A percentile compares a stretch with the other conserved stretches of the same genome.
Evolutionary conservation across 1,140 invertebrate species (phyloP).

Genomic region (Drosophila micromelanica): DNA sequence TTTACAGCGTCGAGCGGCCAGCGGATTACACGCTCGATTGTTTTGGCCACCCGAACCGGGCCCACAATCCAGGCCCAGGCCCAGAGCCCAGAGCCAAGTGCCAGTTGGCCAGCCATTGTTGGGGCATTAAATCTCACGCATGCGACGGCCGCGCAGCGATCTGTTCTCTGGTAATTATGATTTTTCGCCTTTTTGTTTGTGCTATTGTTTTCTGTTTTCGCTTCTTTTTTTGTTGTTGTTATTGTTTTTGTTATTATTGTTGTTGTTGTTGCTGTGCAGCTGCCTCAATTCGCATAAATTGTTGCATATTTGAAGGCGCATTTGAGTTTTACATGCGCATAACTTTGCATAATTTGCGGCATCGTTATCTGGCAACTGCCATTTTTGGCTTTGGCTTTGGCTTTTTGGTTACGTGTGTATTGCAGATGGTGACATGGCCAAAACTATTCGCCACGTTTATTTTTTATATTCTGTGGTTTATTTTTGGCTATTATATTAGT

Average conservation of each 20-base stretch:
- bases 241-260: too few species aligned
- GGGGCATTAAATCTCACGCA: constrained; percentile 42
- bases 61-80: not conserved
- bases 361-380: constrained; percentile 43
- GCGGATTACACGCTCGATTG: constrained; percentile 78
- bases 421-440: constrained; percentile 9
- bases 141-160: constrained; percentile 31
- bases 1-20: constrained; percentile 66
- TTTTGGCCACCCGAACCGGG: constrained; percentile 51
- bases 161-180: constrained; percentile 64
- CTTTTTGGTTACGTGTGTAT: constrained; percentile 28
- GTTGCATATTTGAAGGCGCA: constrained; percentile 68
- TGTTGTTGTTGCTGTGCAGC: constrained; percentile 45
- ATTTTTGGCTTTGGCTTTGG: constrained; percentile 28
- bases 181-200: constrained; percentile 59
- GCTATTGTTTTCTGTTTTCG: not conserved
- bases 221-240: constrained; percentile 1
- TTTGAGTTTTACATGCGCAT: constrained; percentile 55
- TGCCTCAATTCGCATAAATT: constrained; percentile 74
- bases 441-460: not conserved
- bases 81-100: not conserved
- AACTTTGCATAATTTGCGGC: constrained; percentile 74
- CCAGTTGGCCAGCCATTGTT: constrained; percentile 34
- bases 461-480: not conserved
- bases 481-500: constrained; percentile 30